Evolutionary conservation across 2,113 vertebrate genomes (phyloP).

Genomic region (Sturnus vulgaris): DNA sequence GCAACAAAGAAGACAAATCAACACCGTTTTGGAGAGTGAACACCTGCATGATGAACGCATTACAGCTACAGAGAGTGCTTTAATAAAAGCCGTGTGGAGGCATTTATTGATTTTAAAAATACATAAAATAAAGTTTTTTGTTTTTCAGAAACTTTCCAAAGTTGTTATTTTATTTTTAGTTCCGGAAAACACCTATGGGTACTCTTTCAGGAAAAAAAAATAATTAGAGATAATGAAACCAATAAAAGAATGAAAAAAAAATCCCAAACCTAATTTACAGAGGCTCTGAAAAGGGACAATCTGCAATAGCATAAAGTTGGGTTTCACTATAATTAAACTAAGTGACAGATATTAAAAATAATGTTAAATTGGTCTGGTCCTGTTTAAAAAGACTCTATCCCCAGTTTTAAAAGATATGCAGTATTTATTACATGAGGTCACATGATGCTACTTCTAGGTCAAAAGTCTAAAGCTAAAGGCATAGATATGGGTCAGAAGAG

Average conservation of each 20-base stretch:
- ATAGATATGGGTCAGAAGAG: not conserved
- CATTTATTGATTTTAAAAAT: not conserved
- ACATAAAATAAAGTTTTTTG: no score
- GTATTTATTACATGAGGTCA: not conserved
- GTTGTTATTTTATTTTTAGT: not conserved
- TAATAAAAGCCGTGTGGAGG: not conserved
- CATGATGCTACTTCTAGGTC: not conserved
- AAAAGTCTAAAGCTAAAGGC: not conserved
- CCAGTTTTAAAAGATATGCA: not conserved
- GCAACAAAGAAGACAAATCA: not conserved
- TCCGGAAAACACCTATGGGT: not conserved
- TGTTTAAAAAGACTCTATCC: not conserved
- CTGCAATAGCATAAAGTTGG: not conserved
- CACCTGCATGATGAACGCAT: not conserved
- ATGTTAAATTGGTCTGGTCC: not conserved
- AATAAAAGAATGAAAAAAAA: not conserved
- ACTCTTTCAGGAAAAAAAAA: not conserved
- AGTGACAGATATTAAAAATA: not conserved
- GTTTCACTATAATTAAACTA: not conserved
- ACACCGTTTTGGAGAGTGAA: not conserved
- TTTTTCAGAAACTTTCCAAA: not conserved
- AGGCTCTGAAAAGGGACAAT: not conserved
- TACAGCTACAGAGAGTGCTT: not conserved
- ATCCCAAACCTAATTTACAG: not conserved
- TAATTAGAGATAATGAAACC: not conserved